Base-by-base conservation (phyloP, 2,797 vertebrate species). In the Halcyon badia region DNA sequence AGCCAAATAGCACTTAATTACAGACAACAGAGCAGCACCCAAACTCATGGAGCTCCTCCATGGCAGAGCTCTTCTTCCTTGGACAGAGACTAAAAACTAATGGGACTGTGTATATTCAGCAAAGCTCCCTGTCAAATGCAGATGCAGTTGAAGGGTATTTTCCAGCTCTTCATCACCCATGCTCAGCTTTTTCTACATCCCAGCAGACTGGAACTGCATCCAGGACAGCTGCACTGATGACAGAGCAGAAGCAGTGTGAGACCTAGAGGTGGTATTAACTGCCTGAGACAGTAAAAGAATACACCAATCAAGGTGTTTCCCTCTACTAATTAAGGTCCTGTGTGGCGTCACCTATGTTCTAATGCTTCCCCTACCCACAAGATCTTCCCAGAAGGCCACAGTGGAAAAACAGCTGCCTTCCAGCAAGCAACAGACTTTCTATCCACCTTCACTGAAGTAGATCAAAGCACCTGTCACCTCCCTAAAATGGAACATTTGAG, bases 1-100 rank as follows among this genome's bases (percentile, higher is more conserved):
- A 94, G 62, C 83, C 85, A 91, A 95, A 77, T 51, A 92, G 85
- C 62, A 94, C 76, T 88, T 95, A 88, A 91, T 94, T 95, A 70
- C 62, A 93, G 35, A 3, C 62, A 83, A 58, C 35, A 73, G 57
- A 72, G 51, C 5, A 4, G 48, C 79, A 93, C 80, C 79, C 66
- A 91, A 90, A 90, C 70, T 62, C 16, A 15, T 21, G 48, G n/a
- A 88, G 26, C 4, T 87, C 19, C 64, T 72, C 3, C 14, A 39
- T 20, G 75, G 30, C 78, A 35, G 13, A 78, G 41, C 21, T 52
- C 25, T 25, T 85, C 51, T 68, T 69, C 61, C 46, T 79, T 71
- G 48, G 44, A 13, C 31, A 64, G 81, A 41, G 48, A 12, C 22
- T 22, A 62, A 31, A 91, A 76, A 14, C 21, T 39, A 56, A 42